Evolutionary conservation across 1,140 invertebrate species (phyloP), one percentile per base, ranked within the genome.

Genomic region (Sarcophaga bullata): DNA sequence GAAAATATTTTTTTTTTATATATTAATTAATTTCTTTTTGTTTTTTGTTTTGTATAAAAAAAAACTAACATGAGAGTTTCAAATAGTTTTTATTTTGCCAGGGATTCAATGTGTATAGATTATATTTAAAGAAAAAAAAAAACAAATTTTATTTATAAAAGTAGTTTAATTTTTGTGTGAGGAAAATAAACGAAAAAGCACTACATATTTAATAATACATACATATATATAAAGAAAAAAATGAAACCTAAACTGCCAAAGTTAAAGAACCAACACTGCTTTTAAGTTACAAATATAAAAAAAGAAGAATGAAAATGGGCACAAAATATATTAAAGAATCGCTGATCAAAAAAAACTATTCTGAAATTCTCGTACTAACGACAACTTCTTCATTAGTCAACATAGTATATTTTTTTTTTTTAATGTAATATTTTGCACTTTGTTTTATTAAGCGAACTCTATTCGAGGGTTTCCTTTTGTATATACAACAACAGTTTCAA

Each of bases 311-410:
- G 81, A 82, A 73, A 78, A 37, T 5, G 73, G 52, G 81, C 50
- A 58, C 49, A 82, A 58, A 47, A n/a, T 37, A 81, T 11, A 68
- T 47, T 17, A 17, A 76, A 76, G 17, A 46, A 78, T 50, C n/a
- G 48, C 75, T 78, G 75, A 11, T 48, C n/a, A 15, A 4, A n/a
- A 76, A 47, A 76, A 78, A 78, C 75, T 78, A 78, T 78, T 78
- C 17, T 17, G 48, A 52, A 86, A 89, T 88, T 89, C 88, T 89
- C 88, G 86, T 89, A 84, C 83, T 86, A 87, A 86, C 86, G 86
- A 90, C 90, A 90, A 90, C 90, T 91, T 90, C 90, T 91, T 90
- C 90, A 90, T 89, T 90, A 90, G 90, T 90, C 89, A 88, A 85
- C 82, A 81, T 84, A 86, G 85, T 80, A 72, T 17, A 48, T 68